Conservation (phyloP, 2,888 invertebrate species). For the Criorhina ranunculi region DNA sequence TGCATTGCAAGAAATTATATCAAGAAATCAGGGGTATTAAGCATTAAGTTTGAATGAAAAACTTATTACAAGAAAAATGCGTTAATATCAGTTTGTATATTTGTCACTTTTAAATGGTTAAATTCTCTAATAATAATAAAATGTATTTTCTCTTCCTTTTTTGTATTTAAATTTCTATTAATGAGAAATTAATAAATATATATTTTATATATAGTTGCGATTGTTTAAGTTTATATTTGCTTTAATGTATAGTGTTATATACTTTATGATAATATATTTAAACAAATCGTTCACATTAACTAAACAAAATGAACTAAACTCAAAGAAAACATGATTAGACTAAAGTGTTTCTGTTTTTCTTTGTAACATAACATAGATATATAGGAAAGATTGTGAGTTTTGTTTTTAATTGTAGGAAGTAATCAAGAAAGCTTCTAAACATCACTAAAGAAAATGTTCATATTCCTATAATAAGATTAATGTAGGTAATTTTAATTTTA, state of each 20-base stretch:
- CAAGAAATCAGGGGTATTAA: slow-evolving; percentile 56
- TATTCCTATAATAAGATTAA: slow-evolving; percentile 44
- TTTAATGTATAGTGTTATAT: slow-evolving; percentile 75
- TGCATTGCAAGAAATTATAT: slow-evolving; percentile 71
- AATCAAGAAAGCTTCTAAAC: slow-evolving; percentile 67
- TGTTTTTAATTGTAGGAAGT: slow-evolving; percentile 47
- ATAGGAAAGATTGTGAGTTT: slow-evolving; percentile 69
- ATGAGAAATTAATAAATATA: slow-evolving; percentile 68
- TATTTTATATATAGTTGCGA: slow-evolving; percentile 61
- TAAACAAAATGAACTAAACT: slow-evolving; percentile 59
- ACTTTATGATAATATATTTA: slow-evolving; percentile 35
- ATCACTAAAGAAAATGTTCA: slow-evolving; percentile 59
- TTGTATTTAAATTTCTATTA: slow-evolving; percentile 54
- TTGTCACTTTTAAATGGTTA: slow-evolving; percentile 53
- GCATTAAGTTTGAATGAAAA: slow-evolving; percentile 40
- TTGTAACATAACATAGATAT: slow-evolving; percentile 72
- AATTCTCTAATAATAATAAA: slow-evolving; percentile 70
- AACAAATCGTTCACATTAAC: slow-evolving; percentile 34
- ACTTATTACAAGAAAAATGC: neutral
- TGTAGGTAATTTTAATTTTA: slow-evolving; percentile 46
- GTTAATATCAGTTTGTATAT: slow-evolving; percentile 12
- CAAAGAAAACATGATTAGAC: slow-evolving; percentile 61
- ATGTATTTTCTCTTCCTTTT: slow-evolving; percentile 49
- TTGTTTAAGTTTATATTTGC: slow-evolving; percentile 67
- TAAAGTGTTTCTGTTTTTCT: slow-evolving; percentile 32